Evolutionary conservation across 2,797 vertebrate genomes (phyloP).

Genomic region (Psittacula echo): DNA sequence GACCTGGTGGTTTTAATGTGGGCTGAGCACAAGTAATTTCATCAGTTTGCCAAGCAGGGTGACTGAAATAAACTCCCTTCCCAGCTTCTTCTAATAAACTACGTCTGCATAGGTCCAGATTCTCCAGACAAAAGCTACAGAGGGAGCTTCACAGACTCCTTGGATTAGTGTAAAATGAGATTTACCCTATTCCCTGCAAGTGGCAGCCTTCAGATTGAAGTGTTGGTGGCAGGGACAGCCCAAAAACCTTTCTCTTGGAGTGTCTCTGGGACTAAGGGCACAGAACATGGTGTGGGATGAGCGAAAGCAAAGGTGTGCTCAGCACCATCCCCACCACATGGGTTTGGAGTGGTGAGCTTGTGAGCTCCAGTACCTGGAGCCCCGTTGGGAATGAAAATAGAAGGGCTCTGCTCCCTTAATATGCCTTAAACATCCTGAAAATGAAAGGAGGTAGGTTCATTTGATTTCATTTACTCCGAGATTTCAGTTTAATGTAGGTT

Average conservation of each 20-base stretch:
- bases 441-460: conserved; percentile 33
- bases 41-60: neutral
- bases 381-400: neutral
- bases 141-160: neutral
- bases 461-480: conserved; percentile 46
- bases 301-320: neutral
- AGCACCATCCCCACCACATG: rapidly evolving
- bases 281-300: rapidly evolving
- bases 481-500: conserved; percentile 52
- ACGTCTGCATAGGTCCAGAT: neutral
- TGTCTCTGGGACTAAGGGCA: neutral
- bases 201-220: neutral
- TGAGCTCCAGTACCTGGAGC: neutral
- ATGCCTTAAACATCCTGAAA: conserved; percentile 7
- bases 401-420: neutral
- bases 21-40: conserved; percentile 13
- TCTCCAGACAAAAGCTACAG: neutral
- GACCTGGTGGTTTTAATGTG: neutral
- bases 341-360: neutral
- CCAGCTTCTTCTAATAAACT: neutral
- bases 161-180: neutral
- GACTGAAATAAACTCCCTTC: neutral
- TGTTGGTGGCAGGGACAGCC: neutral
- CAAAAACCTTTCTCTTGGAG: neutral
- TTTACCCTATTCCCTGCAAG: neutral